A percentile compares a stretch with the other conserved stretches of the same genome.
Conservation (phyloP, 2,113 vertebrate genomes). For the Spermophilus dauricus region DNA sequence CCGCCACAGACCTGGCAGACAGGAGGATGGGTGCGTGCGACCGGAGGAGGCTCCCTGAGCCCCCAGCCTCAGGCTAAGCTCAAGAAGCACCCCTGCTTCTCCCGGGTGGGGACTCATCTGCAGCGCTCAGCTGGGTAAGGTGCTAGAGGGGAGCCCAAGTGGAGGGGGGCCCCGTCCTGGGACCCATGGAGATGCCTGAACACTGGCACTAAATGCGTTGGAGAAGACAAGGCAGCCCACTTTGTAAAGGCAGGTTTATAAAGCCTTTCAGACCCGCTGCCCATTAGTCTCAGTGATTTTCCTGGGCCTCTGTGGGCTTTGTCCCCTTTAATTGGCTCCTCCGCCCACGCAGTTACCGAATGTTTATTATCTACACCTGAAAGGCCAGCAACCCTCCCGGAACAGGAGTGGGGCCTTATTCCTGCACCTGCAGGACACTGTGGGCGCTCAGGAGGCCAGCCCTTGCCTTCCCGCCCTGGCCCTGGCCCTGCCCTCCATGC, state of each 20-base stretch:
- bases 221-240: neutral
- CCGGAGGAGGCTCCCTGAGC: no score
- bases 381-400: neutral
- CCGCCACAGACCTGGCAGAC: neutral
- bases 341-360: neutral
- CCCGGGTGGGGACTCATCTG: no score
- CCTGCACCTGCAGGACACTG: neutral
- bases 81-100: neutral
- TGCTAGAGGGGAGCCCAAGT: neutral
- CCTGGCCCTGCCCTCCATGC: rapidly evolving
- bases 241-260: no score
- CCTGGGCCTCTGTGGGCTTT: neutral
- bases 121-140: neutral
- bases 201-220: neutral
- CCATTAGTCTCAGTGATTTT: neutral
- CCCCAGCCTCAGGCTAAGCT: neutral
- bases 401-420: neutral
- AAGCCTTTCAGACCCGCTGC: neutral
- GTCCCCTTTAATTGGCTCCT: neutral
- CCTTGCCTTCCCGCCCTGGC: neutral
- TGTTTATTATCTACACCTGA: neutral
- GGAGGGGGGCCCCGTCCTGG: neutral
- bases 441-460: no score
- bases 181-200: neutral
- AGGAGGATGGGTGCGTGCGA: rapidly evolving